Percentiles rank a stretch among this genome's conserved stretches.
These are phyloP conservation scores for Tiliacea citrago DNA, from an alignment of 2,888 invertebrate genomes.

Conservation along the genomic window DNA sequence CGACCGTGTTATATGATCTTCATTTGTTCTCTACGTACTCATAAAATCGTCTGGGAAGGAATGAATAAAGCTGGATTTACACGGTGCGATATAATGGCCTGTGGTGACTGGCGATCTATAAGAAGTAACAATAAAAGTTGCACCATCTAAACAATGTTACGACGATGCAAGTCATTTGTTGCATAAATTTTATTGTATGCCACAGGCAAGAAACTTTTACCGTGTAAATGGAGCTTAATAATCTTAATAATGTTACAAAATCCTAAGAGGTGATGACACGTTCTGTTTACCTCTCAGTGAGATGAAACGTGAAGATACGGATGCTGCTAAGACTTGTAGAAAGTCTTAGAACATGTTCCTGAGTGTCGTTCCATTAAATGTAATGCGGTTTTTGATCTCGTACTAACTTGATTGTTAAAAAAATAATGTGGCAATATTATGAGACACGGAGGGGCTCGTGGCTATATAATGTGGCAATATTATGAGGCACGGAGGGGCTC, in stretches of 20 bases:
- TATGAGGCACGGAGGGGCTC: too few species aligned
- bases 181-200: too few species aligned
- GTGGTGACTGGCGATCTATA: too few species aligned
- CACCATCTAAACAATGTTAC: too few species aligned
- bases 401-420: background rate
- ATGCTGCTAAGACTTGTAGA: constrained; percentile 48
- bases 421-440: background rate
- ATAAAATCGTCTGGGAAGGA: background rate
- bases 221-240: too few species aligned
- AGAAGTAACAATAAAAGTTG: too few species aligned
- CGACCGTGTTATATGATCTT: background rate
- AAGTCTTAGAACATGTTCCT: constrained; percentile 53
- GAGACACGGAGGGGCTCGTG: too few species aligned
- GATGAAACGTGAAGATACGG: constrained; percentile 60
- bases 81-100: too few species aligned
- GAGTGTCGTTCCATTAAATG: constrained; percentile 31
- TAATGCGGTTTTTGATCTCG: constrained; percentile 42
- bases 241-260: constrained; percentile 47
- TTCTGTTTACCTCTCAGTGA: constrained; percentile 55
- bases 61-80: too few species aligned
- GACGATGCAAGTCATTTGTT: too few species aligned
- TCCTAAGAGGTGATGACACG: constrained; percentile 43
- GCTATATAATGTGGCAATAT: too few species aligned
- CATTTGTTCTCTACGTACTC: background rate
- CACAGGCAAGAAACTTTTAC: background rate